phyloP scores from a whole-genome alignment of 2,113 vertebrate species.

The Tinamus guttatus region DNA sequence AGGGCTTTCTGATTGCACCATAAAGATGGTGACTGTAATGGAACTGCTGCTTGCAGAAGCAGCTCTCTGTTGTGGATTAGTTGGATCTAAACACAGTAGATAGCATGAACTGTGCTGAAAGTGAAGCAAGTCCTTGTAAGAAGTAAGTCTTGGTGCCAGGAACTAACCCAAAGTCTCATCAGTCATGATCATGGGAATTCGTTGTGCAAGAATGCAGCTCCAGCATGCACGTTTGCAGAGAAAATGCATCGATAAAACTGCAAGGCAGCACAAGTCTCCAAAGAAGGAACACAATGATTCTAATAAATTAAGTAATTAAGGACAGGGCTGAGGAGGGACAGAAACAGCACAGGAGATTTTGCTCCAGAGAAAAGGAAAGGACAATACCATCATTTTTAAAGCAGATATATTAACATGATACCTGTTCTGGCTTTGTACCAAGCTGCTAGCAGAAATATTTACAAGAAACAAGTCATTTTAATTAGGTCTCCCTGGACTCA shows the following conservation, averaged over 20 bases:
- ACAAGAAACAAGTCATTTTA: slow-evolving; percentile 45
- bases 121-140: background rate
- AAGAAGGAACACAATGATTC: background rate
- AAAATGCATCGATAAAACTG: background rate
- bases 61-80: too few relatives aligned
- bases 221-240: background rate
- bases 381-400: background rate
- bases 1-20: too few relatives aligned
- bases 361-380: background rate
- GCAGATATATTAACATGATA: background rate
- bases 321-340: background rate
- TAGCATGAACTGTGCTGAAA: too few relatives aligned
- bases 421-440: background rate
- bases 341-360: background rate
- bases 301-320: background rate
- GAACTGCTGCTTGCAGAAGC: too few relatives aligned
- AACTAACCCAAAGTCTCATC: background rate
- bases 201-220: background rate
- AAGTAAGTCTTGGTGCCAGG: background rate
- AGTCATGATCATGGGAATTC: background rate
- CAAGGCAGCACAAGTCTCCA: background rate
- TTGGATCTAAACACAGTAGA: too few relatives aligned
- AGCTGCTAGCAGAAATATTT: background rate
- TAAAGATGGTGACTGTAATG: too few relatives aligned
- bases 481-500: slow-evolving; percentile 53